Evolutionary conservation across 2,888 invertebrate species (phyloP), one percentile per base, ranked within the genome.

Genomic region (Pyrrhia umbra): DNA sequence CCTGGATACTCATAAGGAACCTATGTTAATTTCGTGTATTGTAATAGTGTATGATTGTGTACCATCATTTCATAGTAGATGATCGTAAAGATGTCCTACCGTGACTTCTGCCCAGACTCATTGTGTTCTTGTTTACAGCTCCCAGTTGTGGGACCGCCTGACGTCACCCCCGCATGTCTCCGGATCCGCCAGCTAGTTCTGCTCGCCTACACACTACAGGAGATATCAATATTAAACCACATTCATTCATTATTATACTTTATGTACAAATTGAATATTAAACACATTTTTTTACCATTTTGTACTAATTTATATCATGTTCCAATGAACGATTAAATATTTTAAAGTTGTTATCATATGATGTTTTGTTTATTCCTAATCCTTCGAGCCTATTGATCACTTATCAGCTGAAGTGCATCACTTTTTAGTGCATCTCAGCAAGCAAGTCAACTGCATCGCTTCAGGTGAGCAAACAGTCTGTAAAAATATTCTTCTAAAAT

Each of bases 311-410:
- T 54, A 64, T 54, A 20, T 8, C 20, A 66, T 49, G 18, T 30
- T 30, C 20, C 54, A 42, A 42, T 25, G 37, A 49, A 18, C 13
- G 15, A 66, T 43, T 56, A 56, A 42, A 66, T 13, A 43, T 49
- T 37, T 25, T 34, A 10, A 6, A 47, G 15, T 25, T 42, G 8
- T 43, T 56, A 49, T 37, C 20, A n/a, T 18, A 47, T 5, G 2
- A 0, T 49, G n/a, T 20, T 49, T 30, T 18, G 9, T 5, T 66
- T 40, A 37, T 20, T n/a, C 3, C 6, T 13, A 21, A 20, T 15
- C 16, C 40, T 8, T 37, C 9, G 27, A 9, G 9, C 8, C 27
- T 27, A 8, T 8, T 9, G 27, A 27, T 1, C 27, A 10, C n/a
- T n/a, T n/a, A n/a, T n/a, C n/a, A n/a, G n/a, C n/a, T n/a, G n/a